Conservation (phyloP, 2,797 vertebrate species). For the Anabas testudineus region DNA sequence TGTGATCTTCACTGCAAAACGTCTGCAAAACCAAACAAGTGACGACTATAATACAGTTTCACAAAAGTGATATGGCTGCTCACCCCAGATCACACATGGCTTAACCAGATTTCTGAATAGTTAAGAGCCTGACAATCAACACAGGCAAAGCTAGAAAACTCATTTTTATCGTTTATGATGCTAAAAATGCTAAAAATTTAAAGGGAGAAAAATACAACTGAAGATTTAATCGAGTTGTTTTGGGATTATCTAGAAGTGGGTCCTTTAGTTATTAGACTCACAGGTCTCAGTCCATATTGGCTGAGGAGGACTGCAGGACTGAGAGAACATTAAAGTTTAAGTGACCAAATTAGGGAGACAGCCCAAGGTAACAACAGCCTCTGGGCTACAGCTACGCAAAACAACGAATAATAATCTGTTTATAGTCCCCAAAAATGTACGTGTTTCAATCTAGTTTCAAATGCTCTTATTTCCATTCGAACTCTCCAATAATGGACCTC, state of each 20-base stretch:
- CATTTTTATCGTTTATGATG: constrained; percentile 33
- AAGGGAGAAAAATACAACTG: constrained; percentile 32
- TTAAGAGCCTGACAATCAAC: constrained; percentile 71
- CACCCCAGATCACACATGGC: constrained; percentile 53
- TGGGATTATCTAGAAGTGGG: constrained; percentile 16
- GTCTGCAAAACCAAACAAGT: constrained; percentile 63
- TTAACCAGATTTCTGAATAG: constrained; percentile 49
- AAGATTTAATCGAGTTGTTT: constrained; percentile 9
- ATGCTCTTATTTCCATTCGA: background rate
- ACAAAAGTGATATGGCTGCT: constrained; percentile 68
- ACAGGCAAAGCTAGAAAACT: constrained; percentile 60
- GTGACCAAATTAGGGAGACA: constrained; percentile 13
- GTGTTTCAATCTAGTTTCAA: constrained; percentile 19
- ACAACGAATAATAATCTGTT: constrained; percentile 26
- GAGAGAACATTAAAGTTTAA: background rate
- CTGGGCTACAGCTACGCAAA: constrained; percentile 10
- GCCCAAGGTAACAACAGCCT: constrained; percentile 19
- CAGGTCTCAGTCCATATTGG: background rate
- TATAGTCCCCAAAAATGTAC: background rate
- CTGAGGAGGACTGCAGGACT: background rate
- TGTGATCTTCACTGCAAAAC: constrained; percentile 60
- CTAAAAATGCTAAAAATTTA: constrained; percentile 60
- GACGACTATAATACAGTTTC: constrained; percentile 66
- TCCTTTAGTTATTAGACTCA: background rate
- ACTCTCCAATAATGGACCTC: constrained; percentile 13